Conservation (phyloP, 2,113 vertebrate species). For the Gymnorhina tibicen region DNA sequence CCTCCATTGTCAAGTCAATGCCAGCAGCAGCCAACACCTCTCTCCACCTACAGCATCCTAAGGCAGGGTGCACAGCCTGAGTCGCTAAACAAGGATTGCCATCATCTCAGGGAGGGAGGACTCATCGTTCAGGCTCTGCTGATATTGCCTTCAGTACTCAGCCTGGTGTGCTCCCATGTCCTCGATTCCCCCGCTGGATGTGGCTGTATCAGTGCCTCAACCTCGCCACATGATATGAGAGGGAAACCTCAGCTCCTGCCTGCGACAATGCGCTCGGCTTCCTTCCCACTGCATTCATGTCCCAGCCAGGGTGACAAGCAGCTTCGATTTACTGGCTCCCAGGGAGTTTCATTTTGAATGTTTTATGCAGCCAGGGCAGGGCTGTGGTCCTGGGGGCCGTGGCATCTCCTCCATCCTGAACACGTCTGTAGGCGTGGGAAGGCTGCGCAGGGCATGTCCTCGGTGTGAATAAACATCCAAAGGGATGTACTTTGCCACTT, state of each 20-base stretch:
- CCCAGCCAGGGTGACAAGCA: background rate
- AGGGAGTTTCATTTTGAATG: background rate
- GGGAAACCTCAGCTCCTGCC: constrained; percentile 31
- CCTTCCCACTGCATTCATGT: background rate
- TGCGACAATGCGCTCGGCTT: background rate
- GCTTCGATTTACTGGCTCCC: background rate
- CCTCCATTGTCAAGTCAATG: background rate
- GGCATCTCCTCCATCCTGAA: background rate
- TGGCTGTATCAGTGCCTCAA: background rate
- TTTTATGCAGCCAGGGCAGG: background rate
- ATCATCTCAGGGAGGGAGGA: background rate
- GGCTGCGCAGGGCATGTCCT: background rate
- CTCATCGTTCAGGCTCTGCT: background rate
- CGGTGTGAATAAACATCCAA: background rate
- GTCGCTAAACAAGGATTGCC: background rate
- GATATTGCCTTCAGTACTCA: background rate
- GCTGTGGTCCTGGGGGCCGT: background rate
- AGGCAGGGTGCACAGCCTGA: background rate
- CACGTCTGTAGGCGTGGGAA: background rate
- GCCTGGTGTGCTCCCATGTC: background rate
- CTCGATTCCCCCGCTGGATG: background rate
- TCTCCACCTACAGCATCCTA: background rate
- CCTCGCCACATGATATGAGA: background rate
- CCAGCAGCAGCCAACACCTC: background rate
- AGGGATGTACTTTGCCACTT: background rate